Evolutionary conservation across 2,797 vertebrate genomes (phyloP).

Genomic region (Saxicola maurus): DNA sequence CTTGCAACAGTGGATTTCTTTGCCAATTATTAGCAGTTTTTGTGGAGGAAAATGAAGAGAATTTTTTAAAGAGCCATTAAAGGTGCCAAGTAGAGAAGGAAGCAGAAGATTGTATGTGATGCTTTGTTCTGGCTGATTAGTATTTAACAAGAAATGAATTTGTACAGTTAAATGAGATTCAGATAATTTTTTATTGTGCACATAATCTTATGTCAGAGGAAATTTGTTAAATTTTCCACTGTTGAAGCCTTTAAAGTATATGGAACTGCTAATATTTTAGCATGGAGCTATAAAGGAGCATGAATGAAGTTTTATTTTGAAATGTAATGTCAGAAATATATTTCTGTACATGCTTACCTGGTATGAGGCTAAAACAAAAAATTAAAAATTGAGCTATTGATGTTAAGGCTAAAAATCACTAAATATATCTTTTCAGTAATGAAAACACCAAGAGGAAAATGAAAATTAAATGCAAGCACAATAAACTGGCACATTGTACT

Average conservation of each 20-base stretch:
- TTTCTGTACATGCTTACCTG: not conserved
- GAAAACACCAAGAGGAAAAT: constrained; percentile 12
- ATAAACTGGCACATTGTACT: constrained; percentile 19
- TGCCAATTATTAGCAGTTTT: not conserved
- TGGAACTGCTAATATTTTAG: not conserved
- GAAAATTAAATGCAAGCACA: constrained; percentile 40
- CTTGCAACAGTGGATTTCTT: not conserved
- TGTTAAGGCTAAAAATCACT: constrained; percentile 11
- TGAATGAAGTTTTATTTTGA: not conserved
- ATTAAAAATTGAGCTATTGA: not conserved
- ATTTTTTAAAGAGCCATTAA: not conserved
- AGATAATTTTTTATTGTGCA: not conserved
- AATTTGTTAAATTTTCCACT: not conserved
- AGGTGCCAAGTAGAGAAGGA: not conserved
- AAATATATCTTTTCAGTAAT: not conserved
- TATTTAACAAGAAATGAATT: constrained; percentile 19
- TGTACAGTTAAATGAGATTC: not conserved
- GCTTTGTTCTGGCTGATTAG: constrained; percentile 6
- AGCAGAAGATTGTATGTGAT: not conserved
- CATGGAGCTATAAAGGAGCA: not conserved
- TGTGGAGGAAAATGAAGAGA: not conserved
- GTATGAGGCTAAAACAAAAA: not conserved
- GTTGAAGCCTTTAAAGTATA: not conserved
- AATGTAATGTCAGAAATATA: not conserved
- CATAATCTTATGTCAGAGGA: not conserved